phyloP scores from a whole-genome alignment of 2,888 invertebrate genomes.

The Synergus japonicus region DNA sequence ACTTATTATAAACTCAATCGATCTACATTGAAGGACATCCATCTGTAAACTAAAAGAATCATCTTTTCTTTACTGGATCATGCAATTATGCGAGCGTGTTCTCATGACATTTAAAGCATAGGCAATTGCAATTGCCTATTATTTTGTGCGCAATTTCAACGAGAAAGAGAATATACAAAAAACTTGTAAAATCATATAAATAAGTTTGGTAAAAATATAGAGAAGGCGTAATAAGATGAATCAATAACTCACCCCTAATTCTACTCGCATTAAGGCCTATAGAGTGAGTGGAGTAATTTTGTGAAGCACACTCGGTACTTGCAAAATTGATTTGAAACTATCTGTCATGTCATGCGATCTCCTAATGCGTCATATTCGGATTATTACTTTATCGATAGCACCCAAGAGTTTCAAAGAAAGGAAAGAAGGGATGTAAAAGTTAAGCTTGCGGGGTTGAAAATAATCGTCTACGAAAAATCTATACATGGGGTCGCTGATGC shows the following conservation, averaged over 20 bases:
- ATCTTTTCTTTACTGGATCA: not conserved
- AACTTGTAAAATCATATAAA: not conserved
- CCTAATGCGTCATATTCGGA: not conserved
- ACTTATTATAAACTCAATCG: conserved; percentile 22
- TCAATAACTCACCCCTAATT: not conserved
- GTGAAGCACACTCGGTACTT: not conserved
- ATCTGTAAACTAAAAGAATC: not conserved
- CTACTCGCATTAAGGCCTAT: not conserved
- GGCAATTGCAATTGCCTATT: not conserved
- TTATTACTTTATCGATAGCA: conserved; percentile 11
- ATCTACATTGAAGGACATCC: conserved; percentile 17
- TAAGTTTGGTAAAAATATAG: not conserved
- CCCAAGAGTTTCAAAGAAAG: not conserved
- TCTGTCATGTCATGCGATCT: not conserved
- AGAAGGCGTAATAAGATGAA: not conserved
- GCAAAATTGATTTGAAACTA: not conserved
- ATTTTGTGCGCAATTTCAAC: not conserved
- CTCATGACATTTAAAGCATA: not conserved
- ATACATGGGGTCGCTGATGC: conserved; percentile 27
- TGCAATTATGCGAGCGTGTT: not conserved
- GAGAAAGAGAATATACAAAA: not conserved
- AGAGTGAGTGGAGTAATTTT: not conserved
- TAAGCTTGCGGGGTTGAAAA: conserved; percentile 15
- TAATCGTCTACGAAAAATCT: conserved; percentile 28
- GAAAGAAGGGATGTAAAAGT: not conserved